Percentiles rank a stretch among this genome's conserved stretches.
These are phyloP conservation scores for Tetrapedia diversipes DNA, from an alignment of 2,888 invertebrate species.

Conservation along the genomic window DNA sequence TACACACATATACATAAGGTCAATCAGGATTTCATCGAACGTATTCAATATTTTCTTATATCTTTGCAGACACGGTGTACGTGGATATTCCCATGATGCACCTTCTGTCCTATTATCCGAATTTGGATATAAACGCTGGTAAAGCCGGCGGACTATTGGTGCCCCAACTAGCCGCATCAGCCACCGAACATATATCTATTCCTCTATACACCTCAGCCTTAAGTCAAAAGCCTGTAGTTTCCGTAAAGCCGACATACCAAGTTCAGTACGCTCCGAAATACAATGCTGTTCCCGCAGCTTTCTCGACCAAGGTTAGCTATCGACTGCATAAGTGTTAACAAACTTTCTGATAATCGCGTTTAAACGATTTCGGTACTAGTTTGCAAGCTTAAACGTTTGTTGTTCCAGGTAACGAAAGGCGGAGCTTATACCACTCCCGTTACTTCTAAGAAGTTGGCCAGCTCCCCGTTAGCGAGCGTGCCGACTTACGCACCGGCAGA, in stretches of 20 bases:
- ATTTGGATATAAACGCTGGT: conserved; percentile 60
- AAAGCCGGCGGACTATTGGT: conserved; percentile 30
- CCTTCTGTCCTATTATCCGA: conserved; percentile 75
- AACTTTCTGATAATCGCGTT: neutral
- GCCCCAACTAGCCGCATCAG: conserved; percentile 64
- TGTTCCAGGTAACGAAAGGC: conserved; percentile 52
- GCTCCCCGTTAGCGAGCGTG: conserved; percentile 11
- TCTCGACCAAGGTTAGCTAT: conserved; percentile 48
- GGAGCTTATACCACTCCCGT: conserved; percentile 28
- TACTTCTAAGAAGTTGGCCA: conserved; percentile 45
- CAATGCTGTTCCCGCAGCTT: conserved; percentile 21
- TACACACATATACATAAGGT: no score
- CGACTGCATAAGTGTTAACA: neutral
- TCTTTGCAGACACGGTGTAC: conserved; percentile 71
- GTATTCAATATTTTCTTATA: no score
- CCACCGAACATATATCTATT: conserved; percentile 70
- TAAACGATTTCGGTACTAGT: no score
- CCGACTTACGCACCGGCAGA: conserved; percentile 57
- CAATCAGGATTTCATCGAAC: no score
- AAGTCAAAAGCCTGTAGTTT: conserved; percentile 67
- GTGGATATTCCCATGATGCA: conserved; percentile 77
- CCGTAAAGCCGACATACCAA: conserved; percentile 72
- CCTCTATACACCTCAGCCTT: conserved; percentile 73
- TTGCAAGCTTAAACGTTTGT: neutral
- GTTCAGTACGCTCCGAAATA: conserved; percentile 63